phyloP scores from a whole-genome alignment of 2,113 vertebrate genomes.

The Muntiacus reevesi region DNA sequence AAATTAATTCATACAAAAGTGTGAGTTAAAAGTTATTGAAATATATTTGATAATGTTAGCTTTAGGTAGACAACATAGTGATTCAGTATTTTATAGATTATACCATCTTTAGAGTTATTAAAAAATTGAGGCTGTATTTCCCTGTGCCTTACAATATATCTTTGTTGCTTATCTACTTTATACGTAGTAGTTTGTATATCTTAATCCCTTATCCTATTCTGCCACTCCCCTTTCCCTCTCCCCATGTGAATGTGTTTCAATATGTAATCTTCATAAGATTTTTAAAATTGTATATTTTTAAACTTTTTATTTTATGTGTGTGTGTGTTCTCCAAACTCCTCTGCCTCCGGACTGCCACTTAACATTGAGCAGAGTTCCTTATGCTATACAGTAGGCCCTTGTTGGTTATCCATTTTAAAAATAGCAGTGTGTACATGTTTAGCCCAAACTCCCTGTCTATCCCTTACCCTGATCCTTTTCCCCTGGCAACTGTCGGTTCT shows the following conservation, averaged over 20 bases:
- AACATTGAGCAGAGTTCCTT: background rate
- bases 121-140: background rate
- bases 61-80: background rate
- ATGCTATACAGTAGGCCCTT: background rate
- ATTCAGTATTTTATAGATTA: background rate
- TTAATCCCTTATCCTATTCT: background rate
- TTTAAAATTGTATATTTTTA: background rate
- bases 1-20: background rate
- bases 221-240: background rate
- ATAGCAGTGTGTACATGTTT: background rate
- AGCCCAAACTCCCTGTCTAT: background rate
- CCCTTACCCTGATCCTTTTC: background rate
- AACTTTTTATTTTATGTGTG: background rate
- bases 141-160: background rate
- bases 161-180: background rate
- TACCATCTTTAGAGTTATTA: background rate
- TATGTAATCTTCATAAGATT: background rate
- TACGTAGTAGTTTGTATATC: background rate
- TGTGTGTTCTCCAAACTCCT: background rate
- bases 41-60: background rate
- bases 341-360: background rate
- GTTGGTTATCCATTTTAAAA: background rate
- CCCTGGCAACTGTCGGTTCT: background rate
- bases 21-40: background rate
- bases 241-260: background rate